phyloP scores from a whole-genome alignment of 2,113 vertebrate species.

The Bubo bubo region DNA sequence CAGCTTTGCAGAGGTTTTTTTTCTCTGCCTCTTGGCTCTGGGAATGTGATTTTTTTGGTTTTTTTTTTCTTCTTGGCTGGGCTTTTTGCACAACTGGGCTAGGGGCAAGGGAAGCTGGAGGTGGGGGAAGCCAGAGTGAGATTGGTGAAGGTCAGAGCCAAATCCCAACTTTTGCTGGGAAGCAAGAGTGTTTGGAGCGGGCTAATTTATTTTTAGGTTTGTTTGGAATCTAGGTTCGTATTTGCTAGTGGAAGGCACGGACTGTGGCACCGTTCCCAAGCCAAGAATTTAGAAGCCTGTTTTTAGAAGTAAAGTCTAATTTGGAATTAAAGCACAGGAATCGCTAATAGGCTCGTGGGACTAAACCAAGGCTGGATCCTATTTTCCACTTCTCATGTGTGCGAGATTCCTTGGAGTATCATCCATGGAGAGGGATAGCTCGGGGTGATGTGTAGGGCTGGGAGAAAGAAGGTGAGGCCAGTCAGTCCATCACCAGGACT shows the following conservation, averaged over 20 bases:
- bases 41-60: background rate
- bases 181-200: background rate
- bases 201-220: background rate
- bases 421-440: background rate
- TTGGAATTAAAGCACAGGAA: background rate
- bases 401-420: background rate
- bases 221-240: background rate
- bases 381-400: background rate
- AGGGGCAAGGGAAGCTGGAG: background rate
- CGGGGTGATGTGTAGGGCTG: background rate
- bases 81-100: background rate
- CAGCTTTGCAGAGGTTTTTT: background rate
- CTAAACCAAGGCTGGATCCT: background rate
- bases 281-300: background rate
- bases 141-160: background rate
- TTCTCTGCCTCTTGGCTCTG: background rate
- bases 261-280: background rate
- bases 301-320: slow-evolving; percentile 30
- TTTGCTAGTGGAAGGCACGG: background rate
- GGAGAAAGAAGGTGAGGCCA: background rate
- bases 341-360: background rate
- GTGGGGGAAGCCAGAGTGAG: background rate
- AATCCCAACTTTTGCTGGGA: background rate
- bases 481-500: background rate
- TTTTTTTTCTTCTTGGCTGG: background rate